Conservation (phyloP, 2,797 vertebrate genomes). For the Schizothorax lantsangensis region DNA sequence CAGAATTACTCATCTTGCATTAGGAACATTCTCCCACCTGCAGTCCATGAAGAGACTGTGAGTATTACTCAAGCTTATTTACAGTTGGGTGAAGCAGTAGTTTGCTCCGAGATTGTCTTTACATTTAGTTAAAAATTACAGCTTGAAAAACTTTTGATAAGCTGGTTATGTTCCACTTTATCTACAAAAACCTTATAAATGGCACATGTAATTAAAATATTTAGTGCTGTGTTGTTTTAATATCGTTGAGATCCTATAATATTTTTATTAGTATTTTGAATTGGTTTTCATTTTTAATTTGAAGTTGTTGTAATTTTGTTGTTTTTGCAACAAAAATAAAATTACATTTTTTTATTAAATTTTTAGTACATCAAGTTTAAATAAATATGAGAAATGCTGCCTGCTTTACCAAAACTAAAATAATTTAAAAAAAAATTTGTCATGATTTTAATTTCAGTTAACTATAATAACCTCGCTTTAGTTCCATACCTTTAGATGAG, state of each 20-base stretch:
- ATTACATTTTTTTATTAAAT: background rate
- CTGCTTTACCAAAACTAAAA: background rate
- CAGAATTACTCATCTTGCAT: constrained; percentile 91
- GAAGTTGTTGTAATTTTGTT: background rate
- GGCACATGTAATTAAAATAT: background rate
- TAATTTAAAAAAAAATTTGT: no score
- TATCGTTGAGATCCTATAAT: background rate
- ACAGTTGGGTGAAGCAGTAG: constrained; percentile 8
- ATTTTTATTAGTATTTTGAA: background rate
- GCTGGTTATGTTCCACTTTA: background rate
- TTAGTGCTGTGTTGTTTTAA: background rate
- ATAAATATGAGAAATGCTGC: background rate
- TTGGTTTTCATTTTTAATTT: background rate
- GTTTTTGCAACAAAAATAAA: background rate
- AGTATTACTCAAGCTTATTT: constrained; percentile 73
- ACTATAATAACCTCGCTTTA: background rate
- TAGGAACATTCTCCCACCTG: constrained; percentile 92
- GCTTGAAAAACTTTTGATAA: background rate
- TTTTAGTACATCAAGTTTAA: background rate
- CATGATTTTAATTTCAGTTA: background rate
- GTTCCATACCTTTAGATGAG: background rate
- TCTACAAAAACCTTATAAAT: background rate
- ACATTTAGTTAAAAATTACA: background rate
- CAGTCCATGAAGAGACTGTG: constrained; percentile 97
- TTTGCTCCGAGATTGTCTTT: background rate